Evolutionary conservation across 2,797 vertebrate genomes (phyloP).

Genomic region (Typhlichthys subterraneus): DNA sequence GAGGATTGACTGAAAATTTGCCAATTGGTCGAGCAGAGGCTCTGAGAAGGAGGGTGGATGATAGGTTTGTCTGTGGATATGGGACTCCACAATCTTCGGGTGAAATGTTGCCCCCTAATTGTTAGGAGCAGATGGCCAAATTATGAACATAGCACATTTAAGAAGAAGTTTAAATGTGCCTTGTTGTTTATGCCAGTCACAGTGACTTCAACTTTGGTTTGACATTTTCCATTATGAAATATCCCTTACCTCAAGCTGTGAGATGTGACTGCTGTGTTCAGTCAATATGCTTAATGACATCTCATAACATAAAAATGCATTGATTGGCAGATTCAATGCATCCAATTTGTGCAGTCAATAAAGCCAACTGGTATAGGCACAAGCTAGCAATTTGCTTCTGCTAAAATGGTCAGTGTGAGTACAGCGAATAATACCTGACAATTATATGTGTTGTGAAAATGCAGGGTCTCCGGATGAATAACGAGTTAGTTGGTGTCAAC

Average conservation of each 20-base stretch:
- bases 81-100: too few species aligned
- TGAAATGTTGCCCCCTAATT: too few species aligned
- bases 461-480: constrained; percentile 11
- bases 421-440: constrained; percentile 8
- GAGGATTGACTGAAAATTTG: too few species aligned
- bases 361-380: too few species aligned
- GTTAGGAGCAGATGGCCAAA: too few species aligned
- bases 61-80: too few species aligned
- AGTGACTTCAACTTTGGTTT: constrained; percentile 11
- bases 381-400: too few species aligned
- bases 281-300: background rate
- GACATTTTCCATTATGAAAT: constrained; percentile 7
- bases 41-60: too few species aligned
- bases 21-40: too few species aligned
- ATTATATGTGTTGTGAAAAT: constrained; percentile 26
- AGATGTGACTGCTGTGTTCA: background rate
- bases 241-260: background rate
- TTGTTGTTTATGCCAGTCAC: background rate
- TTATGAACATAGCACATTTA: too few species aligned
- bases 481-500: constrained; percentile 20
- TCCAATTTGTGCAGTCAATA: too few species aligned
- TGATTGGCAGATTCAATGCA: constrained; percentile 18
- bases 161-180: too few species aligned
- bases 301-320: constrained; percentile 6
- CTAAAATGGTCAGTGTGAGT: background rate